These are phyloP conservation scores for Aelia acuminata DNA, from an alignment of 2,888 invertebrate species.

Conservation along the genomic window DNA sequence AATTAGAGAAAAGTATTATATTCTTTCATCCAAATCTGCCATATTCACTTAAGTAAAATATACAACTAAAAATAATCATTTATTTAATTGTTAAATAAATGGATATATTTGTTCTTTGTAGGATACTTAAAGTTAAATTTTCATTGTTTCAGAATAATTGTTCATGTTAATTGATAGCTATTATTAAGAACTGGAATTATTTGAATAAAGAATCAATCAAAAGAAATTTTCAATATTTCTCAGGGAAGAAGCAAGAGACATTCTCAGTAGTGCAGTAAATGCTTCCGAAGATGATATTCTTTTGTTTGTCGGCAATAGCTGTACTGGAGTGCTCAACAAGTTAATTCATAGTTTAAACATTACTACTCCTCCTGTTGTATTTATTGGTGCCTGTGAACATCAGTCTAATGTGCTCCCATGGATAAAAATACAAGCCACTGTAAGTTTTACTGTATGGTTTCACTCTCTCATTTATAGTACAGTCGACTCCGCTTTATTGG, in stretches of 20 bases:
- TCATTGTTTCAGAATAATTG: background rate
- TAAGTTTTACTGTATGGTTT: conserved; percentile 68
- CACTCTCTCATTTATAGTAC: background rate
- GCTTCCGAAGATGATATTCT: conserved; percentile 86
- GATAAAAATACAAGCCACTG: conserved; percentile 84
- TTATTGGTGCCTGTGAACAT: conserved; percentile 85
- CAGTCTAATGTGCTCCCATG: conserved; percentile 85
- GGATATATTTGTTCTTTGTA: background rate
- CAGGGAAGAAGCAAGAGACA: conserved; percentile 85
- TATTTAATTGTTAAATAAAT: background rate
- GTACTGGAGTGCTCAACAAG: conserved; percentile 82
- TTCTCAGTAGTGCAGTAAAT: conserved; percentile 83
- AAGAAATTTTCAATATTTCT: background rate
- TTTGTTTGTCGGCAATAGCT: conserved; percentile 81
- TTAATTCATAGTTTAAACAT: conserved; percentile 81
- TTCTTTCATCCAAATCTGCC: too few relatives aligned
- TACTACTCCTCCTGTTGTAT: conserved; percentile 77
- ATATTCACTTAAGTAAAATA: too few relatives aligned
- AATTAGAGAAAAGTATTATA: too few relatives aligned
- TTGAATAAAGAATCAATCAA: background rate
- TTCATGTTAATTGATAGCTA: background rate
- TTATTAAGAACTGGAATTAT: background rate
- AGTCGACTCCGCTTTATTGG: too few relatives aligned
- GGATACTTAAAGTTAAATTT: background rate
- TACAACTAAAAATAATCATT: too few relatives aligned